Evolutionary conservation across 2,113 vertebrate genomes (phyloP), one percentile per base, ranked within the genome.

Genomic region (Choloepus hoffmanni): DNA sequence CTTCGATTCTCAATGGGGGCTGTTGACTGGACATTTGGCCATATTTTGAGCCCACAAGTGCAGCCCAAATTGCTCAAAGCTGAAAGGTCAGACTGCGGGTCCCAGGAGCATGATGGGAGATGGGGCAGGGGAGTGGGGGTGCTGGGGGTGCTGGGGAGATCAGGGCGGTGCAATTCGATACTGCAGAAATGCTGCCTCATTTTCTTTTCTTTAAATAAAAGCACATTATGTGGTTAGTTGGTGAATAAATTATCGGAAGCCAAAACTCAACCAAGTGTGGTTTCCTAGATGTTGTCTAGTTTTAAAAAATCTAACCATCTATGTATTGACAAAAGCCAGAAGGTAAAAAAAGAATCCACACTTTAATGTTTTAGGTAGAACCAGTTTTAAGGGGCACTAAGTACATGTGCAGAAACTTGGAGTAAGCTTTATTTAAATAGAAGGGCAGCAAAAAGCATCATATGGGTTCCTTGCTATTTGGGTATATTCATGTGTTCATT

Each of bases 1-100:
- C 94, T 96, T 97, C 21, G 53, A 95, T 92, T 97, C 91, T 92
- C 72, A 58, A 0, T 0, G 43, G 92, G 65, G 81, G 70, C 95
- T 19, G 23, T 6, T 92, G 96, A 76, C 53, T 28, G 67, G 78
- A 43, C 28, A 60, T 84, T 79, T 73, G 70, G 68, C 87, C 70
- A 84, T 84, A 24, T 65, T 92, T 68, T 33, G 76, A 93, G 96
- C 88, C 48, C 21, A 21, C 21, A 40, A 73, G 15, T 70, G 58
- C 40, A 65, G 85, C 4, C 50, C 24, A 24, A 12, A 30, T 30
- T 88, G 87, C 92, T 90, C 36, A 60, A 9, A 50, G 50, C 33
- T 36, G 53, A 78, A 92, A 73, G 67, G 86, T 82, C 65, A 43
- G 94, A 68, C 40, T 26, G 58, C 12, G 94, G 92, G 30, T 40